Base-by-base conservation (phyloP, 2,888 invertebrate species). In the Meliscaeva auricollis region DNA sequence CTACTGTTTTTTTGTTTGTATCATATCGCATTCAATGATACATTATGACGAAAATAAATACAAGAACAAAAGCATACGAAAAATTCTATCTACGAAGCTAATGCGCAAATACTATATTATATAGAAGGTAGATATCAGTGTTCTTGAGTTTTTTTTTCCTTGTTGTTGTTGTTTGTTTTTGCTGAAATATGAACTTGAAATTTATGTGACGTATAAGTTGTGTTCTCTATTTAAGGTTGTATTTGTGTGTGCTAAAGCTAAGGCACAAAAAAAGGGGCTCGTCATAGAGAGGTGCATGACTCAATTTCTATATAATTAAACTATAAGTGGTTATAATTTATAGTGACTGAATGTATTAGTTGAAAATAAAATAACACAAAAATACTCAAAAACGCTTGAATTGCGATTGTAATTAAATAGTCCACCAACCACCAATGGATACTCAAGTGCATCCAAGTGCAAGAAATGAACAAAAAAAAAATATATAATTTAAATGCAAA, bases 151-250 rank as follows among this genome's bases (percentile, higher is more conserved):
- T 22, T 54, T 62, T 73, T 64, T n/a, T n/a, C n/a, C n/a, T n/a
- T n/a, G n/a, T n/a, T n/a, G n/a, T n/a, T n/a, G n/a, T n/a, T n/a
- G n/a, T n/a, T 78, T 44, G 8, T 64, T 58, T 58, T 58, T 13
- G 35, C 20, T 83, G 69, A 70, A 83, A 83, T 78, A 64, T 83
- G 83, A 78, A 83, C 83, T 78, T 74, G 54, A 74, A 77, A 38
- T 54, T 35, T 66, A 50, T 54, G 35, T 82, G 82, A 82, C 82
- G 82, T 77, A 48, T 48, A 56, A 8, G 9, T 32, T 32, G 5
- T 11, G 1, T 6, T 38, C 9, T 58, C 32, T 54, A 22, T 48
- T 35, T 11, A 15, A 62, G 26, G 20, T 54, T 64, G 64, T 70
- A 70, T 75, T 38, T 20, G 72, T 64, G 30, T 15, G 70, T 26